Conservation (phyloP, 92 coral and sea anemone species). For the Porites cylindrica region DNA sequence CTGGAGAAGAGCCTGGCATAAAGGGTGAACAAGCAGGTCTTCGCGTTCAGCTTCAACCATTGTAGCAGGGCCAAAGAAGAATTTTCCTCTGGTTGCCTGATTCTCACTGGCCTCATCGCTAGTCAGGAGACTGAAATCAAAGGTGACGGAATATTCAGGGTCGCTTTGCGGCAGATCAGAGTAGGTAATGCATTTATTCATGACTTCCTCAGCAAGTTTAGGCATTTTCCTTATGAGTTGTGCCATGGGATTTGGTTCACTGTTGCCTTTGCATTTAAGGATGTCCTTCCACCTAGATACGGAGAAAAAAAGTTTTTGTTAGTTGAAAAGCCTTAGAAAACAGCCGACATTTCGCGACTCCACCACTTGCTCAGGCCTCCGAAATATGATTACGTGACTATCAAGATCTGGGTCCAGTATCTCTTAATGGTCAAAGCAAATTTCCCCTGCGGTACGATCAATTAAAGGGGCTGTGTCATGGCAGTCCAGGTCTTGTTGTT, state of each 20-base stretch:
- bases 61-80: slow-evolving; percentile 73
- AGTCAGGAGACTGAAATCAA: slow-evolving; percentile 52
- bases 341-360: too few relatives aligned
- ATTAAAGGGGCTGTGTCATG: too few relatives aligned
- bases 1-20: slow-evolving; percentile 73
- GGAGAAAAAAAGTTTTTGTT: background rate
- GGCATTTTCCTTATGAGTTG: slow-evolving; percentile 60
- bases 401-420: too few relatives aligned
- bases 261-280: slow-evolving; percentile 12
- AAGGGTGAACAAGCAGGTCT: slow-evolving; percentile 65
- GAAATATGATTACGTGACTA: too few relatives aligned
- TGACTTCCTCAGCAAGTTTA: slow-evolving; percentile 54
- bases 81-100: background rate
- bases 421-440: too few relatives aligned
- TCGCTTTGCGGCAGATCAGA: slow-evolving; percentile 43
- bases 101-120: slow-evolving; percentile 21
- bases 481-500: too few relatives aligned
- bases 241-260: slow-evolving; percentile 42
- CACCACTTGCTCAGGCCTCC: too few relatives aligned
- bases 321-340: background rate
- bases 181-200: slow-evolving; percentile 58
- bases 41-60: slow-evolving; percentile 76
- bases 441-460: too few relatives aligned
- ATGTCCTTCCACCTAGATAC: slow-evolving; percentile 40
- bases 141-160: slow-evolving; percentile 32